phyloP scores from a whole-genome alignment of 1,140 invertebrate species.

The Callitettix versicolor region DNA sequence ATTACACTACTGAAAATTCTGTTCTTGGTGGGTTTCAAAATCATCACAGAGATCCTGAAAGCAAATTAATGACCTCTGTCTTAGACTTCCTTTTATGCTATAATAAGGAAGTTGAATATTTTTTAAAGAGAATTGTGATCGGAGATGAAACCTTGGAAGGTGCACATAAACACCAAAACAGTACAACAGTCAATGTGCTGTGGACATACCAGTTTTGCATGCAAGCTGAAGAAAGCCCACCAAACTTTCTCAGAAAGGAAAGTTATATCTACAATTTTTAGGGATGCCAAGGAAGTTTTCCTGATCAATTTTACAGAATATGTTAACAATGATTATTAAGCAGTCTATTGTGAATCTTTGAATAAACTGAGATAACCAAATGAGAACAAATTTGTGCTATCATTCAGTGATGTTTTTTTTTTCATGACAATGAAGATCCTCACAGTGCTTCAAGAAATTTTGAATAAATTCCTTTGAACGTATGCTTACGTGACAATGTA shows the following conservation, averaged over 20 bases:
- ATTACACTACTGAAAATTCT: slow-evolving; percentile 5
- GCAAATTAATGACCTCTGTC: not conserved
- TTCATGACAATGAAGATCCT: not conserved
- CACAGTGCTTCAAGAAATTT: not conserved
- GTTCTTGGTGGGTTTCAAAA: slow-evolving; percentile 7
- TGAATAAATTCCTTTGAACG: slow-evolving; percentile 6
- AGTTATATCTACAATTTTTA: not conserved
- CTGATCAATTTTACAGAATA: not conserved
- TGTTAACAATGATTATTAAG: not conserved
- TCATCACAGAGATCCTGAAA: not conserved
- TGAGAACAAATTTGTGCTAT: not conserved
- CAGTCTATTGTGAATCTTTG: not conserved
- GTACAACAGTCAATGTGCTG: not conserved
- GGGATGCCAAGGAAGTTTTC: not conserved
- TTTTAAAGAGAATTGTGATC: slow-evolving; percentile 21
- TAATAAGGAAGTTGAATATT: not conserved
- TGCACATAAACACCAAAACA: slow-evolving; percentile 4
- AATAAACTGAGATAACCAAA: not conserved
- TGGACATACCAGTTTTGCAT: slow-evolving; percentile 32
- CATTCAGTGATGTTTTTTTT: not conserved
- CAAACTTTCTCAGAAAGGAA: slow-evolving; percentile 34
- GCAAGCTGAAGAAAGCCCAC: slow-evolving; percentile 38
- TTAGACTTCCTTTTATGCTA: not conserved
- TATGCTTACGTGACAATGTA: slow-evolving; percentile 60
- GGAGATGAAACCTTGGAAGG: slow-evolving; percentile 12